Conservation (phyloP, 2,888 invertebrate genomes). For the Thera britannica region DNA sequence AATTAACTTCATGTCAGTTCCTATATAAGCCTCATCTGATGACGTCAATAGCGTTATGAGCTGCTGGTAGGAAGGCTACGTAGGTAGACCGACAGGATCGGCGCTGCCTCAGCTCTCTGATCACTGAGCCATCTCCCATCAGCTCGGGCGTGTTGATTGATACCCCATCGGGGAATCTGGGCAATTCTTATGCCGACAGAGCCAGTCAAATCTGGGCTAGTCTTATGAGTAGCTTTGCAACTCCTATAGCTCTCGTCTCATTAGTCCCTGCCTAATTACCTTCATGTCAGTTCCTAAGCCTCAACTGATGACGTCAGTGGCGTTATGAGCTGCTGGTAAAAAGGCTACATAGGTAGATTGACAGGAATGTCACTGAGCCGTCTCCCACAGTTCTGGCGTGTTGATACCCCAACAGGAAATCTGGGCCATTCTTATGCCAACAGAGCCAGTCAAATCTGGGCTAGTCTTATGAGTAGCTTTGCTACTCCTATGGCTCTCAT, state of each 20-base stretch:
- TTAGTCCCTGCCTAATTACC: no score
- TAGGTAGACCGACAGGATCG: constrained; percentile 72
- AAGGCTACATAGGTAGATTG: constrained; percentile 73
- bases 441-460: no score
- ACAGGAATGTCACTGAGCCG: constrained; percentile 67
- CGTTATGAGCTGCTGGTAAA: constrained; percentile 69
- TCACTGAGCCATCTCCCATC: constrained; percentile 62
- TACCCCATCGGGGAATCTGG: constrained; percentile 73
- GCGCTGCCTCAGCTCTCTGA: constrained; percentile 69
- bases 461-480: no score
- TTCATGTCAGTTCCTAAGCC: no score
- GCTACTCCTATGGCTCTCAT: no score
- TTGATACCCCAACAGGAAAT: constrained; percentile 69
- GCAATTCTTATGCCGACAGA: no score
- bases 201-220: no score
- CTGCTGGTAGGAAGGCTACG: constrained; percentile 73
- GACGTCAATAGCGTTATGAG: constrained; percentile 70
- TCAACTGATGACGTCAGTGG: constrained; percentile 74
- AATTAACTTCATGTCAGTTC: no score
- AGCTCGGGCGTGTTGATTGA: constrained; percentile 69
- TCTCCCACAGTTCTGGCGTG: constrained; percentile 70
- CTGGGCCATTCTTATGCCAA: no score
- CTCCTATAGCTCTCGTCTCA: no score
- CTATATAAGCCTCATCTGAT: constrained; percentile 63
- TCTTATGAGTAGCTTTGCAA: no score